Evolutionary conservation across 2,113 vertebrate species (phyloP), one percentile per base, ranked within the genome.

Genomic region (Crotophaga sulcirostris): DNA sequence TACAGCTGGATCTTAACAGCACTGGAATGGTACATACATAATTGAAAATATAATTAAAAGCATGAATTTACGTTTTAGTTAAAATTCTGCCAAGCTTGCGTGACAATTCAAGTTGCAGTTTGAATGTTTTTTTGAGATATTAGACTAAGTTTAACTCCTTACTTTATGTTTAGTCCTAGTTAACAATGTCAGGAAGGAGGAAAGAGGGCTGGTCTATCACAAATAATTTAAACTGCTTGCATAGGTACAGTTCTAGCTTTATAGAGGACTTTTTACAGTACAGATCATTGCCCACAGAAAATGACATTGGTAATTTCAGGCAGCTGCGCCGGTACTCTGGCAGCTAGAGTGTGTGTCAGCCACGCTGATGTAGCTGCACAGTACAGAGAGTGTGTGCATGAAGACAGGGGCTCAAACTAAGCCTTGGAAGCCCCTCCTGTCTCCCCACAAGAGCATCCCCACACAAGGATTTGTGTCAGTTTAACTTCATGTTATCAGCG

Each of bases 401-500:
- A 52, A 68, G 78, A 84, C 18, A 68, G 28, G 69, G 67, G 78
- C 87, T 96, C 82, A 80, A 36, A 66, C 49, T 90, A 79, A 96
- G 78, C 82, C 85, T 88, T 52, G 15, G 16, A 68, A 95, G 36
- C 70, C 74, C 78, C 96, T 90, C 90, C 94, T 76, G 5, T 44
- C 49, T 52, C 84, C 62, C 83, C 0, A 0, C 90, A 24, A 64
- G 77, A 96, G 87, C 92, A 90, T 90, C 95, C 84, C 49, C 88
- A 54, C 90, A 64, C 36, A 7, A 85, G 95, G 95, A 96, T 97
- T 97, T 95, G 75, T 94, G 95, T 97, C 95, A 2, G 67, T 97
- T 93, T 93, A 83, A 31, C 88, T 97, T 88, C 88, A 69, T 6
- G 0, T 69, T 90, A 93, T 95, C 90, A 77, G 85, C 3, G 1